A percentile compares a stretch with the other conserved stretches of the same genome.
These are phyloP conservation scores for Nineta flava DNA, from an alignment of 2,888 invertebrate species.

Conservation along the genomic window DNA sequence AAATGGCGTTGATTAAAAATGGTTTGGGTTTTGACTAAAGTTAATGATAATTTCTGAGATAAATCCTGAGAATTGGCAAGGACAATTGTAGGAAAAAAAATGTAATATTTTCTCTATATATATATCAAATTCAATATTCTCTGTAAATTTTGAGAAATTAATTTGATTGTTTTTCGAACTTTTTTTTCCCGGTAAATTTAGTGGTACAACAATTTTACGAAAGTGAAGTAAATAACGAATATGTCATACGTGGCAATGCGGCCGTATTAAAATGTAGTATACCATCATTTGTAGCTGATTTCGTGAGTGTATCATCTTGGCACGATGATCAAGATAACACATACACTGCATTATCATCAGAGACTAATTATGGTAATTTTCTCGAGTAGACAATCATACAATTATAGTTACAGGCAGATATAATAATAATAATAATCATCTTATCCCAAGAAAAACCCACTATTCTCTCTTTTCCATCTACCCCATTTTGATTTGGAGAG, in stretches of 20 bases:
- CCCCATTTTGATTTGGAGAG: neutral
- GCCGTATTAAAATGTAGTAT: slow-evolving; percentile 79
- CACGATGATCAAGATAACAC: slow-evolving; percentile 31
- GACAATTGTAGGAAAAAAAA: too few species aligned
- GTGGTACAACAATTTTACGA: slow-evolving; percentile 84
- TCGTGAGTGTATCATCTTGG: slow-evolving; percentile 78
- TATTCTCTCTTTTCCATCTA: too few species aligned
- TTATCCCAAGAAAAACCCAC: too few species aligned
- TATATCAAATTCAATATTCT: too few species aligned
- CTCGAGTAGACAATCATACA: neutral
- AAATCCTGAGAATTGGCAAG: too few species aligned
- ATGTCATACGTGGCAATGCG: slow-evolving; percentile 77
- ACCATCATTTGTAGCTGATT: slow-evolving; percentile 81
- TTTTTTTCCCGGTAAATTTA: slow-evolving; percentile 25
- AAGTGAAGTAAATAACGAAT: slow-evolving; percentile 62
- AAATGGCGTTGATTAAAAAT: too few species aligned
- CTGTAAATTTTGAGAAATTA: neutral
- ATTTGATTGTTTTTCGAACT: neutral
- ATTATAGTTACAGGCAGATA: too few species aligned
- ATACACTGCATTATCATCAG: slow-evolving; percentile 23
- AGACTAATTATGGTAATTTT: neutral
- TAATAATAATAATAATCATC: too few species aligned
- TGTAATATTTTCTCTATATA: too few species aligned
- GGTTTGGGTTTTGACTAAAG: neutral
- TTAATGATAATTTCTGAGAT: too few species aligned